These are phyloP conservation scores for Pterostichus madidus DNA, from an alignment of 2,888 invertebrate genomes.

Conservation along the genomic window DNA sequence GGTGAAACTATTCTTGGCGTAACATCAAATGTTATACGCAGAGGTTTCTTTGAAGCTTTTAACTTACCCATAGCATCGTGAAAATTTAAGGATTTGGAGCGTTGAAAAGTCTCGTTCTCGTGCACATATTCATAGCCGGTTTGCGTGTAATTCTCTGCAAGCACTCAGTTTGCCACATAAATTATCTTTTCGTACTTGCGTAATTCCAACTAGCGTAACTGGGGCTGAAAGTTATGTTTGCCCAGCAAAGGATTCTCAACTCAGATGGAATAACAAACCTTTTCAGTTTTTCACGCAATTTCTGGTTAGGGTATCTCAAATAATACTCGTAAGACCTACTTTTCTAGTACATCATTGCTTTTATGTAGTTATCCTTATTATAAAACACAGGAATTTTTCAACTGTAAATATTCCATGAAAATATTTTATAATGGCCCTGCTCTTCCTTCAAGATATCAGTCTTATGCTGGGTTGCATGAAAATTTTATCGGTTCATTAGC, in stretches of 20 bases:
- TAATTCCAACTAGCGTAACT: slow-evolving; percentile 22
- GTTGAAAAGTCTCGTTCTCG: slow-evolving; percentile 4
- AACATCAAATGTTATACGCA: slow-evolving; percentile 3
- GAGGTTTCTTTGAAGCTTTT: slow-evolving; percentile 36
- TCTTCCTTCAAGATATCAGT: too few species aligned
- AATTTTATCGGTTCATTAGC: too few species aligned
- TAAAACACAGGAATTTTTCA: too few species aligned
- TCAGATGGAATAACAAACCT: slow-evolving; percentile 37
- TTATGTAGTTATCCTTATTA: too few species aligned
- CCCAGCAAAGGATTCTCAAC: slow-evolving; percentile 13
- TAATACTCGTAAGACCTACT: too few species aligned
- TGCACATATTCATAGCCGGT: slow-evolving; percentile 1
- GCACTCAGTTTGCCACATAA: slow-evolving; percentile 46
- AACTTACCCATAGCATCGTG: slow-evolving; percentile 46
- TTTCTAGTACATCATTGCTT: too few species aligned
- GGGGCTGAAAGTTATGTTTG: slow-evolving; percentile 31
- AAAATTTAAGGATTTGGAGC: slow-evolving; percentile 37
- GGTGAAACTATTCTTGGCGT: slow-evolving; percentile 17
- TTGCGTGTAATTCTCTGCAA: slow-evolving; percentile 18
- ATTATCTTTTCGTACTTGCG: slow-evolving; percentile 55
- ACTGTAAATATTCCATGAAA: too few species aligned
- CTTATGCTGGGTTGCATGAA: too few species aligned
- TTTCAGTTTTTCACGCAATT: slow-evolving; percentile 3
- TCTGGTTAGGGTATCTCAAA: neutral
- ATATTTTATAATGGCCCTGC: too few species aligned